phyloP scores from a whole-genome alignment of 2,888 invertebrate genomes.

The Pomacea canaliculata region DNA sequence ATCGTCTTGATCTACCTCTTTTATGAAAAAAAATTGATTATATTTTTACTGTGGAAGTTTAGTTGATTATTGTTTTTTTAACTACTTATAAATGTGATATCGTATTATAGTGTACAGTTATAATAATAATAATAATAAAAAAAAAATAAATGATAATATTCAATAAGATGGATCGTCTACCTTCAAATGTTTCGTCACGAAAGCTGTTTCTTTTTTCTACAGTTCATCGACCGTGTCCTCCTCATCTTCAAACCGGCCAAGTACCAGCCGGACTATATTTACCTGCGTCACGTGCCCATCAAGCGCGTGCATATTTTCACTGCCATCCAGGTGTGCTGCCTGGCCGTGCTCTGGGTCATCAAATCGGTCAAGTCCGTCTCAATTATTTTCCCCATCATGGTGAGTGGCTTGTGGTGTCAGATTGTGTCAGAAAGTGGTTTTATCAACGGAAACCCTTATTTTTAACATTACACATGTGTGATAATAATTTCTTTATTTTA shows the following conservation, averaged over 20 bases:
- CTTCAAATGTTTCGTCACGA: too few relatives aligned
- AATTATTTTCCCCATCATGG: slow-evolving; percentile 96
- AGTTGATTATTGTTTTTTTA: background rate
- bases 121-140: too few relatives aligned
- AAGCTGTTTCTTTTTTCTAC: slow-evolving; percentile 61
- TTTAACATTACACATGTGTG: too few relatives aligned
- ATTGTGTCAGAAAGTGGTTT: too few relatives aligned
- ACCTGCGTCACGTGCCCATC: slow-evolving; percentile 94
- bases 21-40: background rate
- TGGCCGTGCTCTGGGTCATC: slow-evolving; percentile 69
- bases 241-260: slow-evolving; percentile 99
- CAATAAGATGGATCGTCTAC: too few relatives aligned
- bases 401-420: slow-evolving; percentile 49
- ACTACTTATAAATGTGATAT: background rate
- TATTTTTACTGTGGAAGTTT: background rate
- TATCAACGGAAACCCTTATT: background rate
- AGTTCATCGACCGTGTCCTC: slow-evolving; percentile 94
- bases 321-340: slow-evolving; percentile 67
- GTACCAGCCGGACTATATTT: slow-evolving; percentile 98
- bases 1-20: background rate
- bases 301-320: slow-evolving; percentile 76
- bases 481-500: too few relatives aligned
- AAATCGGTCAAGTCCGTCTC: slow-evolving; percentile 89
- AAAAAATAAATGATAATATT: too few relatives aligned
- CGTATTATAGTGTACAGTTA: background rate